Evolutionary conservation across 2,797 vertebrate genomes (phyloP).

Genomic region (Intellagama lesueurii): DNA sequence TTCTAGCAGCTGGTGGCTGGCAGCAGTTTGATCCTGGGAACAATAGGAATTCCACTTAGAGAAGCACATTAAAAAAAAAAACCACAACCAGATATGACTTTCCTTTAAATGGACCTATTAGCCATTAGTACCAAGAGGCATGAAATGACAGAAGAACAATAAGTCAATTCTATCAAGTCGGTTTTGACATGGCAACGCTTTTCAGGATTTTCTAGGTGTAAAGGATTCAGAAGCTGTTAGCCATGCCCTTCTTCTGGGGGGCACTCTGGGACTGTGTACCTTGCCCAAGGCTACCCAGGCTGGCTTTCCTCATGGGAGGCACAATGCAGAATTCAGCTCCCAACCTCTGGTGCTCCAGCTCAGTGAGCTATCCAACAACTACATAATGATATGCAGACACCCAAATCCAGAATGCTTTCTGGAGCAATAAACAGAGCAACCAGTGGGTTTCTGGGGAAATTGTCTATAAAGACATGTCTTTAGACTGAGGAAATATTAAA

Average conservation of each 20-base stretch:
- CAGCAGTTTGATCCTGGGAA: not conserved
- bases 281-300: too few relatives aligned
- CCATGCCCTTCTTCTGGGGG: too few relatives aligned
- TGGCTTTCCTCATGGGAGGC: too few relatives aligned
- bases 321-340: too few relatives aligned
- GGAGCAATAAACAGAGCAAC: not conserved
- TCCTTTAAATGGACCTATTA: not conserved
- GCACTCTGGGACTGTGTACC: too few relatives aligned
- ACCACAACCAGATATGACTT: not conserved
- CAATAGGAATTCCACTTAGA: not conserved
- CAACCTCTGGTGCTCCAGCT: too few relatives aligned
- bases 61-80: not conserved
- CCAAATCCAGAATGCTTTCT: not conserved
- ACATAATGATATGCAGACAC: not conserved
- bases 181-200: too few relatives aligned
- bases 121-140: not conserved
- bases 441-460: not conserved
- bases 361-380: too few relatives aligned
- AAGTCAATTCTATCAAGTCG: too few relatives aligned
- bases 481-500: not conserved
- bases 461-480: not conserved
- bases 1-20: not conserved
- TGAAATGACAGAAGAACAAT: not conserved
- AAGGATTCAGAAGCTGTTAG: too few relatives aligned
- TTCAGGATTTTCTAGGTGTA: too few relatives aligned